Conservation (phyloP, 2,888 invertebrate species). For the Parapristionchus giblindavisi region DNA sequence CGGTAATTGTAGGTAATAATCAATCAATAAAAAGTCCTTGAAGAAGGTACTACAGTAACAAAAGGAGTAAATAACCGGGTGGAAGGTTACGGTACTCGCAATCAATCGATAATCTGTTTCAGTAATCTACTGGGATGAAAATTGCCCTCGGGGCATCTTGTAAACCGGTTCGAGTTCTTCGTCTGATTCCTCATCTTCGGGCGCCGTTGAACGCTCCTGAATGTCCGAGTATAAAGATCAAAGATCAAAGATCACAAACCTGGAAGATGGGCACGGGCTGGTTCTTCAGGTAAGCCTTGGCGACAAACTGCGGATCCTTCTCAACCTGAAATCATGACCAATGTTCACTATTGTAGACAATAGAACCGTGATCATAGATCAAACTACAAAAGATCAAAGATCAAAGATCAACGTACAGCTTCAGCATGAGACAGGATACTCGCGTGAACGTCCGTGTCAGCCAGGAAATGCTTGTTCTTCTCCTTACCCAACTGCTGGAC, state of each 20-base stretch:
- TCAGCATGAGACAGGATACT: constrained; percentile 69
- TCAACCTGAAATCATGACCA: constrained; percentile 54
- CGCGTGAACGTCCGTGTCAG: constrained; percentile 64
- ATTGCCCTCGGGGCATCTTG: constrained; percentile 53
- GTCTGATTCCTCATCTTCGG: constrained; percentile 57
- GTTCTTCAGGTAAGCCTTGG: constrained; percentile 64
- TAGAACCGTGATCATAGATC: neutral
- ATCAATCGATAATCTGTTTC: no score
- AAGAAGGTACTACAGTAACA: no score
- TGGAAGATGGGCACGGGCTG: constrained; percentile 68
- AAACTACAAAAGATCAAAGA: no score
- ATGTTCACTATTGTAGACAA: neutral
- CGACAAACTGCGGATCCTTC: constrained; percentile 62
- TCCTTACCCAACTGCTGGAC: constrained; percentile 88
- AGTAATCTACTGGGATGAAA: no score
- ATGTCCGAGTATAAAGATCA: neutral
- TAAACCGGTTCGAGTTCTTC: constrained; percentile 58
- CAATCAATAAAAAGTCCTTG: no score
- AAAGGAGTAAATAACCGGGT: no score
- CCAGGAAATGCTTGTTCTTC: constrained; percentile 63
- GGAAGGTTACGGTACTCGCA: no score
- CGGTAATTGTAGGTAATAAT: no score
- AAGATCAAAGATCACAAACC: constrained; percentile 42
- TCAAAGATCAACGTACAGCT: constrained; percentile 56
- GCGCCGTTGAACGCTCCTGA: constrained; percentile 22